Base-by-base conservation (phyloP, 2,888 invertebrate genomes). In the Trissolcus brochymenae region DNA sequence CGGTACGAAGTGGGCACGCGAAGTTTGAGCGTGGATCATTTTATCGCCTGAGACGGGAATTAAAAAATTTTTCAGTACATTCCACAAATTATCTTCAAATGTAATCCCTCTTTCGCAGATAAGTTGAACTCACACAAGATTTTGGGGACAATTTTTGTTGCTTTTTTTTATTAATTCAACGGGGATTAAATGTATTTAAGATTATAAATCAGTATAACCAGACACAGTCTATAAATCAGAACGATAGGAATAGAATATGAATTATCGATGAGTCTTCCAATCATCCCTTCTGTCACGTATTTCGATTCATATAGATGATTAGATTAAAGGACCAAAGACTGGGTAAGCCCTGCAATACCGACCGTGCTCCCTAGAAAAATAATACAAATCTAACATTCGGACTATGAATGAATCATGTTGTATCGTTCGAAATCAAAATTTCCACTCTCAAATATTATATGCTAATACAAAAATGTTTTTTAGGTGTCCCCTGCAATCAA, bases 21-120 rank as follows among this genome's bases (percentile, higher is more conserved):
- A 80, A 73, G 68, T 77, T 75, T 64, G 51, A 70, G 66, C 73
- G 71, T 78, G 76, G 11, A 81, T 82, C 80, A 81, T 81, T 82
- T 81, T 81, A 82, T 80, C 81, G 67, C 60, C 67, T 21, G 67
- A 78, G 81, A 82, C 81, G 81, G 82, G 79, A 67, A 76, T 78
- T 81, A 80, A 78, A 75, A 81, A 83, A 82, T 82, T 81, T 81
- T 78, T n/a, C n/a, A 81, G 80, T 79, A 74, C 79, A 55, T 65
- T 51, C 19, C 19, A 16, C 66, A 76, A 80, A 80, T 78, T 81
- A 83, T 81, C 79, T 80, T 81, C 79, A 35, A 29, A 6, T 29
- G 4, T 7, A 29, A 29, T 6, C 7, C 9, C 9, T 35, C 35
- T 35, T 35, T 7, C 9, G 11, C 35, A 9, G 35, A 35, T 2